Base-by-base conservation (phyloP, 2,113 vertebrate species). In the Tringa solitaria region DNA sequence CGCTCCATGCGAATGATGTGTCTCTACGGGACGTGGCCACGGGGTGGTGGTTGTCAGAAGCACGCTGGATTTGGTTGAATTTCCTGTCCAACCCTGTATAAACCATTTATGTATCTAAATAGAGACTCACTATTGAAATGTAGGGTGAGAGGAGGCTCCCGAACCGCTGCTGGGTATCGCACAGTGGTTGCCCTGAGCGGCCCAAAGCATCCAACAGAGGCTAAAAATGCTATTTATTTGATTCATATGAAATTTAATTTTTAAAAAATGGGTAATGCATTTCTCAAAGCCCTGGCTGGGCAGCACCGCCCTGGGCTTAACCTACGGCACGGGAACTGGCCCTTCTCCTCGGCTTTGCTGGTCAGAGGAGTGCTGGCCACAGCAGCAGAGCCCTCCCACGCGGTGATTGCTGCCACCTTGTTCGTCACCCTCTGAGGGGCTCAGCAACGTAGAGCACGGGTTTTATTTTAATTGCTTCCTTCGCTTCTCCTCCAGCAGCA, bases 151-250 rank as follows among this genome's bases (percentile, higher is more conserved):
- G 84, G 57, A n/a, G 16, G 7, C n/a, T 72, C 26, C 37, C 20
- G 26, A 23, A 18, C 11, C 4, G 0, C 1, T 8, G 3, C 3
- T 11, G 53, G 21, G 12, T 12, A 4, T 37, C 9, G 50, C 6
- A 11, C 30, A 27, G 35, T 7, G 14, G 78, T 75, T 48, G 48
- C 74, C n/a, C 9, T 1, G 1, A 6, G 32, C 17, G n/a, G 65
- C 69, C 2, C 0, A 43, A n/a, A 65, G 7, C 19, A 19, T 33
- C 41, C 57, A 26, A 6, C 0, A 30, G 35, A 33, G 33, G 56
- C 19, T 26, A n/a, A 23, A n/a, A 46, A 9, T 20, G 5, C 2
- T 32, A 21, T 21, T 46, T 46, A 46, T 46, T 46, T 21, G 21
- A 20, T 46, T 20, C 9, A 19, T 11, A 32, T 46, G 27, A 60